phyloP scores from a whole-genome alignment of 2,797 vertebrate species.

The Sebastes miniatus region DNA sequence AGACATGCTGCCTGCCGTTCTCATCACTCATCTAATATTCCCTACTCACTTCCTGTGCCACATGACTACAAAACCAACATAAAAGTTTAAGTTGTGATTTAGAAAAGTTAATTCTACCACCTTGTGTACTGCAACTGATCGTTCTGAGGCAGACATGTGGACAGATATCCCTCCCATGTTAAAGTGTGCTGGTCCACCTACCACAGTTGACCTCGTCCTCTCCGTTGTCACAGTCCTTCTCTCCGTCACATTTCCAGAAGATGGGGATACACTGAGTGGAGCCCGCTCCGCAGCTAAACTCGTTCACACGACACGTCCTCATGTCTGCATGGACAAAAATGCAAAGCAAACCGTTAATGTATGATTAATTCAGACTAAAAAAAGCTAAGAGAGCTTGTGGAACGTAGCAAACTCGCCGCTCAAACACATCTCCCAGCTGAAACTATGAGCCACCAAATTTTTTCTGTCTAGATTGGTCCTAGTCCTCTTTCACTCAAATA shows the following conservation, averaged over 20 bases:
- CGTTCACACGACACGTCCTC: slow-evolving; percentile 91
- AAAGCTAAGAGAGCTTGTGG: background rate
- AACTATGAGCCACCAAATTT: background rate
- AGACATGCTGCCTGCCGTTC: background rate
- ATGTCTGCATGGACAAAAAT: slow-evolving; percentile 80
- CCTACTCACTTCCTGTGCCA: background rate
- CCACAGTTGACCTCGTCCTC: slow-evolving; percentile 96
- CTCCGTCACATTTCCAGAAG: slow-evolving; percentile 97
- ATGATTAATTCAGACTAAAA: background rate
- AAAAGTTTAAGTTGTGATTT: background rate
- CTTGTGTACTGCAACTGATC: background rate
- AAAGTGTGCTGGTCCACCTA: slow-evolving; percentile 74
- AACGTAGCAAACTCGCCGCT: background rate
- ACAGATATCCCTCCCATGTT: too few relatives aligned
- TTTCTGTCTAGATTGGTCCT: background rate
- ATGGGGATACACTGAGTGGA: slow-evolving; percentile 93
- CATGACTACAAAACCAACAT: background rate
- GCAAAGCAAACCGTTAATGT: background rate
- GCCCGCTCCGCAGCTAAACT: slow-evolving; percentile 92
- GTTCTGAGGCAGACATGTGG: background rate
- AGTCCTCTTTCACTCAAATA: background rate
- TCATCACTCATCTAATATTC: too few relatives aligned
- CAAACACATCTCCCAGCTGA: background rate
- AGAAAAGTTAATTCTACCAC: background rate
- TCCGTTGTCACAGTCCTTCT: slow-evolving; percentile 94